Base-by-base conservation (phyloP, 2,113 vertebrate genomes). In the Macquaria ambigua region DNA sequence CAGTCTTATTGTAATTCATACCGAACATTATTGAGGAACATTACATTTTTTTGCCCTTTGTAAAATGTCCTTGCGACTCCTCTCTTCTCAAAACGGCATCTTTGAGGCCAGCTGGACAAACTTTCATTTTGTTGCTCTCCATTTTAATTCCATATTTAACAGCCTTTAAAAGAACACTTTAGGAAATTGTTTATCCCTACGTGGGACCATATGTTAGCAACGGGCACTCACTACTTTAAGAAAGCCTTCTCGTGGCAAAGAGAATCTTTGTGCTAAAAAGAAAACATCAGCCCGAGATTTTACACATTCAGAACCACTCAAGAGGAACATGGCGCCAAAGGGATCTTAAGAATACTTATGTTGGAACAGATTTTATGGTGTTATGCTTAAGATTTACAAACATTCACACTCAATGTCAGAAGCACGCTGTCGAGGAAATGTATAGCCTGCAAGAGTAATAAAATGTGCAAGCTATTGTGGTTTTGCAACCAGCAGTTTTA, bases 401-500 rank as follows among this genome's bases (percentile, higher is more conserved):
- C 64, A n/a, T n/a, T 43, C 9, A n/a, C 64, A 66, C 63, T 79
- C 70, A 73, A 75, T 62, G 87, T 88, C 78, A 85, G 76, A 85
- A 84, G 74, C 83, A 75, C 23, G 4, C 58, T 68, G 64, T 92
- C 72, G 58, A 80, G 74, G 43, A 91, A 86, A 92, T 88, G 69
- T 90, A 91, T 79, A 67, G 81, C 66, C 73, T 43, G 21, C 39
- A 62, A 87, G 72, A 64, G 63, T 39, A 69, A 84, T 89, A 81
- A 63, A 72, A 89, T 92, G 82, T 79, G 75, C 72, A 83, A 88
- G 84, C 82, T 84, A 70, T 84, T 85, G 70, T 34, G 37, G 52
- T 89, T 93, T 87, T 87, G 88, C 71, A 74, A 61, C 71, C 37
- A 75, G 56, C 37, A 34, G 74, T 84, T 84, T 91, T 79, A 92